A percentile compares a stretch with the other conserved stretches of the same genome.
These are phyloP conservation scores for Oreortyx pictus DNA, from an alignment of 2,797 vertebrate genomes.

Conservation along the genomic window DNA sequence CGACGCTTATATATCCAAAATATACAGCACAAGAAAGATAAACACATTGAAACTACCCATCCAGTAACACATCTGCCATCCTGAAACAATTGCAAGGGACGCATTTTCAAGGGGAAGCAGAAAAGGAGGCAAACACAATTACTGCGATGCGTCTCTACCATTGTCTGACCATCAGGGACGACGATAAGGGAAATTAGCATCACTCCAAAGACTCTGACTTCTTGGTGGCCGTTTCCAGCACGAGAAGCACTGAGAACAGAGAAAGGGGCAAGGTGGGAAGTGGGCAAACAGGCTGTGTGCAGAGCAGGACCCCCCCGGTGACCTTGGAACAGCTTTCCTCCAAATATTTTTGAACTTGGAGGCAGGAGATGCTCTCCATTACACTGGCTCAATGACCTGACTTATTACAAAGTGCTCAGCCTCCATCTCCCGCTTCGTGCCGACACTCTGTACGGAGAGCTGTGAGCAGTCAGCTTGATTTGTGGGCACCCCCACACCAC, in stretches of 20 bases:
- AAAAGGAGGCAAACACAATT: conserved; percentile 58
- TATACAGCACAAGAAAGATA: conserved; percentile 27
- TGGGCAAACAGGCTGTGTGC: not conserved
- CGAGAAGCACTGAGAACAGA: not conserved
- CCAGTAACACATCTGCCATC: conserved; percentile 48
- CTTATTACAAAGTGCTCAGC: not conserved
- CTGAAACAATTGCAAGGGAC: conserved; percentile 16
- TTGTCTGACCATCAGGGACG: conserved; percentile 8
- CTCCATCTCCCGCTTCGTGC: not conserved
- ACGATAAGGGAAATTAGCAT: conserved; percentile 1
- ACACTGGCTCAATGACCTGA: not conserved
- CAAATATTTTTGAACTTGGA: not conserved
- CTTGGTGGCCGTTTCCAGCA: not conserved
- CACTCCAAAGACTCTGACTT: not conserved
- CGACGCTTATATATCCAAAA: not conserved
- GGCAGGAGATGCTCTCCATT: not conserved
- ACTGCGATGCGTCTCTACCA: not conserved
- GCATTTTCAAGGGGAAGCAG: conserved; percentile 51
- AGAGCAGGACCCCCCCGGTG: rapidly evolving
- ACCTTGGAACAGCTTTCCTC: not conserved
- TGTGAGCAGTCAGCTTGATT: conserved; percentile 6
- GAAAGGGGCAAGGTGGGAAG: not conserved
- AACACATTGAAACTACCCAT: conserved; percentile 32
- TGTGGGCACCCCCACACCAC: not conserved
- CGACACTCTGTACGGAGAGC: rapidly evolving